Evolutionary conservation across 2,888 invertebrate genomes (phyloP).

Genomic region (Ctenicera cuprea): DNA sequence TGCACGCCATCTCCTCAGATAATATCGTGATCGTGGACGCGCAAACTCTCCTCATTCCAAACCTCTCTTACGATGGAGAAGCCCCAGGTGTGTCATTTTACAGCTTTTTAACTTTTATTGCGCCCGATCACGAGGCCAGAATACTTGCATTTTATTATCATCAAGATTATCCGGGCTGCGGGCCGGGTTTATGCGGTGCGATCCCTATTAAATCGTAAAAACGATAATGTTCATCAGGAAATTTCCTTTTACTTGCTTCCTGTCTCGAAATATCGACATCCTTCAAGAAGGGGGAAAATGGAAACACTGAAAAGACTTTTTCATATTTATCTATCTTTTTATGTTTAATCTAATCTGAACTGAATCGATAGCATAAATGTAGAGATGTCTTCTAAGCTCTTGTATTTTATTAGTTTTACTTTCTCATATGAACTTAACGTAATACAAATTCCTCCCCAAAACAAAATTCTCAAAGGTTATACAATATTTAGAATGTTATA

Average conservation of each 20-base stretch:
- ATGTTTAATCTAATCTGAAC: no score
- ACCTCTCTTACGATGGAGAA: slow-evolving; percentile 94
- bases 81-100: slow-evolving; percentile 84
- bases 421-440: no score
- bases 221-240: slow-evolving; percentile 41
- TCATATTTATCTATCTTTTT: no score
- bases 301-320: no score
- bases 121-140: slow-evolving; percentile 49
- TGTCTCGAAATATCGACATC: background rate
- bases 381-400: no score
- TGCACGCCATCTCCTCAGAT: slow-evolving; percentile 90
- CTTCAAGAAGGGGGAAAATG: no score
- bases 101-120: slow-evolving; percentile 54
- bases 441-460: no score
- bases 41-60: slow-evolving; percentile 92
- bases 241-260: slow-evolving; percentile 39
- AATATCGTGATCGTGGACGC: slow-evolving; percentile 93
- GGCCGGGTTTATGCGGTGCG: slow-evolving; percentile 31
- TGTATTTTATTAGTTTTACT: no score
- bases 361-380: no score
- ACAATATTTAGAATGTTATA: no score
- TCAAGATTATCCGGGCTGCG: slow-evolving; percentile 42
- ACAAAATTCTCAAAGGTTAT: no score
- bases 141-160: slow-evolving; percentile 52
- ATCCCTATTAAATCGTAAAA: slow-evolving; percentile 43